phyloP scores from a whole-genome alignment of 2,797 vertebrate genomes.

The Dermochelys coriacea region DNA sequence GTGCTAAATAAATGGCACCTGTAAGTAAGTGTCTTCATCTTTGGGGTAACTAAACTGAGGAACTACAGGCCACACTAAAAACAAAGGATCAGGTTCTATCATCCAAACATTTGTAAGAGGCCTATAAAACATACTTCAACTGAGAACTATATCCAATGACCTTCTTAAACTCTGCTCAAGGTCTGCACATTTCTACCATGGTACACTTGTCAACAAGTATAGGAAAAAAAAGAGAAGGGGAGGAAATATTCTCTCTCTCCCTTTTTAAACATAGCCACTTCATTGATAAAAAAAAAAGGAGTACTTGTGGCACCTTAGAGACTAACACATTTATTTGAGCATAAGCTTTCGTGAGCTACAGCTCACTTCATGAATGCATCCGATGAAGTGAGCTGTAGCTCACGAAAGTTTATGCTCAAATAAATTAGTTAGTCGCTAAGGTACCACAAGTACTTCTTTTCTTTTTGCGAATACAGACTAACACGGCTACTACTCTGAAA shows the following conservation, averaged over 20 bases:
- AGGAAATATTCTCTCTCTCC: neutral
- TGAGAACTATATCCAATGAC: neutral
- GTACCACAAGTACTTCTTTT: too few relatives aligned
- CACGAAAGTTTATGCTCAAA: too few relatives aligned
- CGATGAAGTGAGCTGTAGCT: too few relatives aligned
- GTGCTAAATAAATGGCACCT: neutral
- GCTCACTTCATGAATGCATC: too few relatives aligned
- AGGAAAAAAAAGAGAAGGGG: neutral
- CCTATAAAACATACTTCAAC: neutral
- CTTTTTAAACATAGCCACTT: neutral
- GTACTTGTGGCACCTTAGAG: too few relatives aligned
- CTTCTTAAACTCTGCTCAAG: neutral
- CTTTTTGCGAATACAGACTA: too few relatives aligned
- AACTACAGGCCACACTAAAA: neutral
- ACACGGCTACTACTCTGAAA: too few relatives aligned
- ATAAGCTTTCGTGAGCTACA: too few relatives aligned
- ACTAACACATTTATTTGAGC: too few relatives aligned
- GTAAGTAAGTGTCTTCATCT: neutral
- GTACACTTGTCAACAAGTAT: neutral
- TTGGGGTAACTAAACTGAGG: neutral
- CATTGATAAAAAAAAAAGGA: too few relatives aligned
- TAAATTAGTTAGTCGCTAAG: too few relatives aligned
- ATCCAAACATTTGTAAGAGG: neutral
- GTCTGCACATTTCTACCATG: neutral
- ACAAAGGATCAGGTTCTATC: neutral